Percentiles rank a stretch among this genome's conserved stretches.
phyloP scores from a whole-genome alignment of 2,888 invertebrate species.

The Archaeoteleia sp. region DNA sequence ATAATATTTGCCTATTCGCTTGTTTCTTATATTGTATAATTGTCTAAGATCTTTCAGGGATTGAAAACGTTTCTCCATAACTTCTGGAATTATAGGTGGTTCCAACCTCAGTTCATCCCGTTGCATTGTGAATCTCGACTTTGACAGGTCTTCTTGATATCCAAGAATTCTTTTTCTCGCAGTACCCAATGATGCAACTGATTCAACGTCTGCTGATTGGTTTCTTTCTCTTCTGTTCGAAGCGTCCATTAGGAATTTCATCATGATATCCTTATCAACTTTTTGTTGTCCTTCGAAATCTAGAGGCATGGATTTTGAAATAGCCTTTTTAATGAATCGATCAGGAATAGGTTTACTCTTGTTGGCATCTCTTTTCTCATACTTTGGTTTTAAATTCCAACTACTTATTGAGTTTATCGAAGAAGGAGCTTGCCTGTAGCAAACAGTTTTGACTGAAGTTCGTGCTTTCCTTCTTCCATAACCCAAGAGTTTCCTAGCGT shows the following conservation, averaged over 20 bases:
- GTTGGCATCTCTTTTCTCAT: no score
- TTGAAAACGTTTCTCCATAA: conserved; percentile 78
- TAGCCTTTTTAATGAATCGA: background rate
- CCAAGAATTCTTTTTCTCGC: conserved; percentile 8
- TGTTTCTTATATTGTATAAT: conserved; percentile 6
- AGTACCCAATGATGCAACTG: conserved; percentile 2
- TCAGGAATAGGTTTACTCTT: no score
- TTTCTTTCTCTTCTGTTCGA: conserved; percentile 3
- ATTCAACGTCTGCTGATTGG: conserved; percentile 17
- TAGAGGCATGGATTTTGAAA: no score
- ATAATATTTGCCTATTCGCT: conserved; percentile 12
- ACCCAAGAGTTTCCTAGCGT: background rate
- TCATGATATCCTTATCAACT: conserved; percentile 7
- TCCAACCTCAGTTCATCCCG: conserved; percentile 31
- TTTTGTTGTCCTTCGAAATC: no score
- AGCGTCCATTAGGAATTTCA: conserved; percentile 12
- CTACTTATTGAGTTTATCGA: no score
- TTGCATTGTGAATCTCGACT: conserved; percentile 3
- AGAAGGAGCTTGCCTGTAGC: no score
- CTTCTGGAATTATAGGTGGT: conserved; percentile 73
- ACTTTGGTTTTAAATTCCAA: no score
- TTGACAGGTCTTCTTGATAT: conserved; percentile 17
- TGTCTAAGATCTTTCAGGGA: conserved; percentile 67
- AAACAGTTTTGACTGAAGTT: background rate
- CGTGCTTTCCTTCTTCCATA: conserved; percentile 1